Evolutionary conservation across 2,797 vertebrate species (phyloP).

Genomic region (Halcyon smyrnensis): DNA sequence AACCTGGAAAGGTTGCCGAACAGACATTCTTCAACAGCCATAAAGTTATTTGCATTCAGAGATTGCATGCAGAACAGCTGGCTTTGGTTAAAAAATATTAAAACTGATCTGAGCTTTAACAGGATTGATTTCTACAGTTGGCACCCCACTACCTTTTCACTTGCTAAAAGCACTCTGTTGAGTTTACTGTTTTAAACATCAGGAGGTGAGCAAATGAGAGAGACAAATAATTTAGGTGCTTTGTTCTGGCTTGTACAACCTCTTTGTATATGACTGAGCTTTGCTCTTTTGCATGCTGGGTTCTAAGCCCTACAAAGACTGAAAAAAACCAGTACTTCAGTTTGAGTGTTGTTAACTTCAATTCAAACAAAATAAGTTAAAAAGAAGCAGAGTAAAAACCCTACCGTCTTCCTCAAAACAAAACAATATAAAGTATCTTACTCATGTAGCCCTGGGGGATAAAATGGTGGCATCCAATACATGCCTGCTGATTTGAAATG

Average conservation of each 20-base stretch:
- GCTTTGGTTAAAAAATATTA: background rate
- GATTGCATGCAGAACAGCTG: background rate
- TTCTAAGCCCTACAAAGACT: background rate
- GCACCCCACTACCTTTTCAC: background rate
- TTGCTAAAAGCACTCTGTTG: background rate
- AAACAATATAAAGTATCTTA: background rate
- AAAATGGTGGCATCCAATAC: background rate
- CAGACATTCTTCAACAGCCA: background rate
- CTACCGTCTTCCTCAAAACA: background rate
- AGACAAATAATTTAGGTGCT: background rate
- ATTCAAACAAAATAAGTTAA: background rate
- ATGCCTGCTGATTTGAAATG: background rate
- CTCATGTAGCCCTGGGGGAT: background rate
- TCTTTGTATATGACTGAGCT: background rate
- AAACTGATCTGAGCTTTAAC: background rate
- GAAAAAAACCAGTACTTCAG: background rate
- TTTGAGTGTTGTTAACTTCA: background rate
- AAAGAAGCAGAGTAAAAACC: background rate
- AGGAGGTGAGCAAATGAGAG: background rate
- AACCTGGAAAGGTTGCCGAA: background rate
- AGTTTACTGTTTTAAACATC: conserved; percentile 15
- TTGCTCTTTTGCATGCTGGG: background rate
- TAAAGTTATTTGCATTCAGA: background rate
- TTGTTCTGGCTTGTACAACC: background rate
- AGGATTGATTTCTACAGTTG: background rate